phyloP scores from a whole-genome alignment of 1,140 invertebrate genomes.

The Drosophila biarmipes region DNA sequence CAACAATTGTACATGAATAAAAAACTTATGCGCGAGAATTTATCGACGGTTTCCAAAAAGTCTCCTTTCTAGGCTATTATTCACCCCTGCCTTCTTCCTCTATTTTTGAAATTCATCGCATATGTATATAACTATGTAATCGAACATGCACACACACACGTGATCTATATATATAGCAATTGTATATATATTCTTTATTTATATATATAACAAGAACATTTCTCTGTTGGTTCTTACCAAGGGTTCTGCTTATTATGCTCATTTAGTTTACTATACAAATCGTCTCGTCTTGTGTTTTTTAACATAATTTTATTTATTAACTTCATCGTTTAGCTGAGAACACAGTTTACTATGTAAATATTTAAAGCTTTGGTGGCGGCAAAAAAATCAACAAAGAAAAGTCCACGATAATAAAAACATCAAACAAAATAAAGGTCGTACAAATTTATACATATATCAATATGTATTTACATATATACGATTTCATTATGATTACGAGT shows the following conservation, averaged over 20 bases:
- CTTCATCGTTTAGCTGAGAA: slow-evolving; percentile 68
- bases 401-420: slow-evolving; percentile 13
- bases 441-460: slow-evolving; percentile 25
- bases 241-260: slow-evolving; percentile 39
- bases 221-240: slow-evolving; percentile 35
- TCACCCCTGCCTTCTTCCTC: slow-evolving; percentile 15
- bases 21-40: slow-evolving; percentile 76
- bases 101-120: slow-evolving; percentile 37
- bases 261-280: slow-evolving; percentile 79
- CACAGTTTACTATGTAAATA: slow-evolving; percentile 79
- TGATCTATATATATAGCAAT: slow-evolving; percentile 53
- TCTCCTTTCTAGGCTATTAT: slow-evolving; percentile 62
- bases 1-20: slow-evolving; percentile 67
- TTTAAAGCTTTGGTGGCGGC: slow-evolving; percentile 82
- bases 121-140: slow-evolving; percentile 54
- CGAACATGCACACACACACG: slow-evolving; percentile 74
- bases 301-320: slow-evolving; percentile 55
- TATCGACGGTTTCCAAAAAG: slow-evolving; percentile 76
- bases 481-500: slow-evolving; percentile 32
- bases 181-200: slow-evolving; percentile 43
- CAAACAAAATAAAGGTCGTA: slow-evolving; percentile 14
- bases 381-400: slow-evolving; percentile 50
- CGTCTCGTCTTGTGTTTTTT: slow-evolving; percentile 46
- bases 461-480: slow-evolving; percentile 15
- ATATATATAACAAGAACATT: slow-evolving; percentile 60